A percentile compares a stretch with the other conserved stretches of the same genome.
Evolutionary conservation across 1,140 invertebrate species (phyloP).

Genomic region (Platyscapa corneri): DNA sequence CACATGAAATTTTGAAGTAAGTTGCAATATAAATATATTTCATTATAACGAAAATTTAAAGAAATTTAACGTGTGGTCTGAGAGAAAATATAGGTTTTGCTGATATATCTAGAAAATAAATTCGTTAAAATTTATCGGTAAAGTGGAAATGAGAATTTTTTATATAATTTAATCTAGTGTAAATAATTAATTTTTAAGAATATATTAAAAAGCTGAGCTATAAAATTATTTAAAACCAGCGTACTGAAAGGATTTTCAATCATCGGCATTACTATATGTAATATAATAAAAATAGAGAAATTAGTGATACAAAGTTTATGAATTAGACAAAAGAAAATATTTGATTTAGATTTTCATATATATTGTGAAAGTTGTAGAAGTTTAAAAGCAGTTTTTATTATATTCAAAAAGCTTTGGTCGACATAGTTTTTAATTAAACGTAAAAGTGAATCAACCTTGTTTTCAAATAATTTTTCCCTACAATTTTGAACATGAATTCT

Average conservation of each 20-base stretch:
- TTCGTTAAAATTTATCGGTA: not conserved
- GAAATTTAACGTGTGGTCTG: not conserved
- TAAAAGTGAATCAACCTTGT: not conserved
- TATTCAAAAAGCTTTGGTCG: no score
- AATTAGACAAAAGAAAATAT: no score
- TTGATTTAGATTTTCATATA: no score
- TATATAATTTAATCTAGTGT: not conserved
- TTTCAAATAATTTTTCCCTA: not conserved
- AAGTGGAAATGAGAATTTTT: not conserved
- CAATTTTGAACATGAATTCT: not conserved
- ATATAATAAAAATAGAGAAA: no score
- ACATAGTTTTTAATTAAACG: not conserved
- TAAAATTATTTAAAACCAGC: not conserved
- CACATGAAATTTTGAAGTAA: not conserved
- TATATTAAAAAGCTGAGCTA: constrained; percentile 6
- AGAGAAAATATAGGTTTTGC: not conserved
- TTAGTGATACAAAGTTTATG: no score
- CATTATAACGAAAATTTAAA: not conserved
- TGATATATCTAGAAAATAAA: not conserved
- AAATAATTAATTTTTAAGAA: constrained; percentile 17
- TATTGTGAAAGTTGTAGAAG: no score
- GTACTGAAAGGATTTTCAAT: not conserved
- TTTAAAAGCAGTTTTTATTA: no score
- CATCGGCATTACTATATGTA: no score
- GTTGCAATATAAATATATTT: not conserved